phyloP scores from a whole-genome alignment of 2,797 vertebrate species.

The Melanotaenia boesemani region DNA sequence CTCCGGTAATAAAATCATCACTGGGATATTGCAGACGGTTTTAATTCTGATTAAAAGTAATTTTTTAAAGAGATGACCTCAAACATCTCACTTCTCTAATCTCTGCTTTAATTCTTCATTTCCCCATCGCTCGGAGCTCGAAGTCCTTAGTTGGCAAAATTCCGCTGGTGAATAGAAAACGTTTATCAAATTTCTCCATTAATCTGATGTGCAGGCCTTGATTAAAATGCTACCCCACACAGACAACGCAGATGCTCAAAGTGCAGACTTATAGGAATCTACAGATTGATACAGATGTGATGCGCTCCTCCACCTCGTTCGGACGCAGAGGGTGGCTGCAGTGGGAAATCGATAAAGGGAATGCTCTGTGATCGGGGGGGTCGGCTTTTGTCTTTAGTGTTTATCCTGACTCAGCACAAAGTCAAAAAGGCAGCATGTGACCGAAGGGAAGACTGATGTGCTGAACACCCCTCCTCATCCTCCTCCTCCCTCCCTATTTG shows the following conservation, averaged over 20 bases:
- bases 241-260: conserved; percentile 69
- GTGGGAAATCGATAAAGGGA: conserved; percentile 67
- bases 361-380: conserved; percentile 47
- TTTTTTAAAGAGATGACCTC: conserved; percentile 80
- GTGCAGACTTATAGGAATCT: conserved; percentile 64
- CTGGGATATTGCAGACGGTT: conserved; percentile 72
- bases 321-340: conserved; percentile 55
- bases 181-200: conserved; percentile 83
- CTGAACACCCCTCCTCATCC: conserved; percentile 8
- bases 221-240: conserved; percentile 77
- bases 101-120: conserved; percentile 78
- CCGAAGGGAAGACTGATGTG: conserved; percentile 69
- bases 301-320: conserved; percentile 31
- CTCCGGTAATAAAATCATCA: conserved; percentile 79
- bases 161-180: conserved; percentile 65
- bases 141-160: conserved; percentile 79
- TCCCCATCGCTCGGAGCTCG: conserved; percentile 62
- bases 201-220: conserved; percentile 75
- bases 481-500: conserved; percentile 29
- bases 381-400: conserved; percentile 65
- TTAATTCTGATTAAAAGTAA: conserved; percentile 82
- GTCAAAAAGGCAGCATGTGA: conserved; percentile 71
- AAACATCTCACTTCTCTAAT: conserved; percentile 75
- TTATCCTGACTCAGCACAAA: conserved; percentile 76
- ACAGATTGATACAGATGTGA: conserved; percentile 76